These are phyloP conservation scores for Meandrusa payeni DNA, from an alignment of 2,888 invertebrate genomes.

Conservation along the genomic window DNA sequence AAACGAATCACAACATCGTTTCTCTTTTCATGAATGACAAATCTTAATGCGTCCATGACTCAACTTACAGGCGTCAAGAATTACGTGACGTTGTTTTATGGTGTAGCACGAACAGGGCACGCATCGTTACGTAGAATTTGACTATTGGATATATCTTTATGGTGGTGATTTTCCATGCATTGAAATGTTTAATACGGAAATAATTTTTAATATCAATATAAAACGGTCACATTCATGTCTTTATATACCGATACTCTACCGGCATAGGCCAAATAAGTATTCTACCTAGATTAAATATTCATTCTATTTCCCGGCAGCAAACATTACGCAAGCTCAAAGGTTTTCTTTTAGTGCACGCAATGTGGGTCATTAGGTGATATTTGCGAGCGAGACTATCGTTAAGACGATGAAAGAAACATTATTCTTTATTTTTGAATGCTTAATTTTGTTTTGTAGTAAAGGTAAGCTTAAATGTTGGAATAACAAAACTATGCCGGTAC, in stretches of 20 bases:
- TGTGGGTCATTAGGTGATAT: conserved; percentile 55
- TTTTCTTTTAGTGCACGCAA: conserved; percentile 53
- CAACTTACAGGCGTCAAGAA: conserved; percentile 49
- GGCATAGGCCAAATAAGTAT: conserved; percentile 6
- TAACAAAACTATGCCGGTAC: too few species aligned
- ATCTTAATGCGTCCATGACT: conserved; percentile 59
- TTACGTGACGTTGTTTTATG: conserved; percentile 51
- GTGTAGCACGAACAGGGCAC: conserved; percentile 35
- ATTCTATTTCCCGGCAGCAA: conserved; percentile 41
- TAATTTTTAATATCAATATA: conserved; percentile 1
- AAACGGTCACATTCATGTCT: too few species aligned
- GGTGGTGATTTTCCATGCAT: conserved; percentile 12
- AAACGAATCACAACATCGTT: conserved; percentile 42
- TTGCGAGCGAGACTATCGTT: conserved; percentile 32
- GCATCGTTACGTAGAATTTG: conserved; percentile 13
- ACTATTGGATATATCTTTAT: conserved; percentile 7
- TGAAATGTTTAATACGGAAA: too few species aligned
- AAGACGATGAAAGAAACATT: conserved; percentile 12
- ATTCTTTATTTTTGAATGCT: too few species aligned
- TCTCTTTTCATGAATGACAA: conserved; percentile 65
- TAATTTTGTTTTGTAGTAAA: too few species aligned
- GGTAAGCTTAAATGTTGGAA: too few species aligned
- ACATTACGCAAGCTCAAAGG: conserved; percentile 49
- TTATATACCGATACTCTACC: too few species aligned
- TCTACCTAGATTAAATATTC: conserved; percentile 21